These are phyloP conservation scores for Serrognathus titanus DNA, from an alignment of 2,888 invertebrate genomes.

Conservation along the genomic window DNA sequence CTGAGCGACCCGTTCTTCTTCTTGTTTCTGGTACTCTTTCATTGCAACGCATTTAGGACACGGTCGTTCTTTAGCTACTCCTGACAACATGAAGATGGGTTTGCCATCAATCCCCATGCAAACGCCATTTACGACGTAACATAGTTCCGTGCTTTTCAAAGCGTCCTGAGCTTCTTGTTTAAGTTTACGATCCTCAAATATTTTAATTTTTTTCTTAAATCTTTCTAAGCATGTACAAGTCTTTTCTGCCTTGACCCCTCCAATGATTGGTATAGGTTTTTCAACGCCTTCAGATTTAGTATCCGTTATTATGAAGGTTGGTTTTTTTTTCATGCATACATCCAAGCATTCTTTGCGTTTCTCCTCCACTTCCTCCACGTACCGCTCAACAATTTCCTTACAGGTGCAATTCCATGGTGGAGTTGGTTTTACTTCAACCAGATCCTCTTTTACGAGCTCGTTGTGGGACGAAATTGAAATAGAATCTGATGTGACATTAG, in stretches of 20 bases:
- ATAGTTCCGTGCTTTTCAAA: conserved; percentile 17
- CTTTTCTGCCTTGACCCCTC: conserved; percentile 25
- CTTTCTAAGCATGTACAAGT: conserved; percentile 33
- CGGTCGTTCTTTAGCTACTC: conserved; percentile 12
- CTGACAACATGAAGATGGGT: conserved; percentile 30
- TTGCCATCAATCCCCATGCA: conserved; percentile 29
- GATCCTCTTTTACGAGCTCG: background rate
- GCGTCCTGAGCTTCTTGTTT: conserved; percentile 19
- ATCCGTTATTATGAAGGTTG: conserved; percentile 27
- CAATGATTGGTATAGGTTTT: conserved; percentile 30
- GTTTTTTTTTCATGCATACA: conserved; percentile 4
- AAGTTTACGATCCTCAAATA: conserved; percentile 21
- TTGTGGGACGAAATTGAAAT: no score
- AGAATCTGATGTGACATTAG: no score
- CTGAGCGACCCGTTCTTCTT: conserved; percentile 26
- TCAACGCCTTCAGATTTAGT: conserved; percentile 18
- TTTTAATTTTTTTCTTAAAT: conserved; percentile 26
- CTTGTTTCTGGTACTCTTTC: conserved; percentile 26
- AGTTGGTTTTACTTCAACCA: conserved; percentile 10
- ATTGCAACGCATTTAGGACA: conserved; percentile 20
- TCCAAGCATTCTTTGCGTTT: background rate
- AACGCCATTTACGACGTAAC: conserved; percentile 27
- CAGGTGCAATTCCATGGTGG: conserved; percentile 10
- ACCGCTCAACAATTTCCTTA: conserved; percentile 10
- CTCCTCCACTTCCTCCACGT: conserved; percentile 4